A percentile compares a stretch with the other conserved stretches of the same genome.
Conservation (phyloP, 2,797 vertebrate genomes). For the Pogoniulus pusillus region DNA sequence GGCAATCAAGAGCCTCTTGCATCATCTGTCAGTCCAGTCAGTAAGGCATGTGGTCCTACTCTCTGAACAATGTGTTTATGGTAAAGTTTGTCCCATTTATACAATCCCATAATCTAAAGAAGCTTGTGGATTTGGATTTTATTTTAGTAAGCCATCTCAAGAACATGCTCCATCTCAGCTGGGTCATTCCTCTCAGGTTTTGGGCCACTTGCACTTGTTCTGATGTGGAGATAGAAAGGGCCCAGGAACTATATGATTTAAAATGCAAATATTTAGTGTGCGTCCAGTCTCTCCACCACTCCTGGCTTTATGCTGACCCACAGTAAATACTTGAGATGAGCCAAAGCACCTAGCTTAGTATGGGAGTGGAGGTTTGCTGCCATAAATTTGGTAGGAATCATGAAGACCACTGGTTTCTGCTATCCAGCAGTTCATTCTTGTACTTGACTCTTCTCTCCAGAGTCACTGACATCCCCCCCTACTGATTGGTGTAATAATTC, state of each 20-base stretch:
- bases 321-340: slow-evolving; percentile 18
- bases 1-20: not conserved
- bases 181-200: not conserved
- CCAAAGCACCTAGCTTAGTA: slow-evolving; percentile 32
- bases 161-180: not conserved
- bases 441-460: slow-evolving; percentile 56
- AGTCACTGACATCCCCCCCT: slow-evolving; percentile 67
- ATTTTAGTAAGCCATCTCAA: not conserved
- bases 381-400: slow-evolving; percentile 61
- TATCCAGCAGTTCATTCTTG: slow-evolving; percentile 67
- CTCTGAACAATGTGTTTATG: not conserved
- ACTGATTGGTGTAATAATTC: slow-evolving; percentile 69
- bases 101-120: fast-evolving
- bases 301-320: slow-evolving; percentile 13
- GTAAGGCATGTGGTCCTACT: not conserved
- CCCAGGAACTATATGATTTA: slow-evolving; percentile 25
- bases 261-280: slow-evolving; percentile 32
- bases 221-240: not conserved
- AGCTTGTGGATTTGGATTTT: not conserved
- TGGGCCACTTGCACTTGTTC: not conserved
- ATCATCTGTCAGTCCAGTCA: not conserved
- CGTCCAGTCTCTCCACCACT: slow-evolving; percentile 9
- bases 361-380: slow-evolving; percentile 26
- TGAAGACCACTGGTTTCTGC: slow-evolving; percentile 56
- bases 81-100: not conserved